These are phyloP conservation scores for Labeo calbasu DNA, from an alignment of 2,797 vertebrate species.

Conservation along the genomic window DNA sequence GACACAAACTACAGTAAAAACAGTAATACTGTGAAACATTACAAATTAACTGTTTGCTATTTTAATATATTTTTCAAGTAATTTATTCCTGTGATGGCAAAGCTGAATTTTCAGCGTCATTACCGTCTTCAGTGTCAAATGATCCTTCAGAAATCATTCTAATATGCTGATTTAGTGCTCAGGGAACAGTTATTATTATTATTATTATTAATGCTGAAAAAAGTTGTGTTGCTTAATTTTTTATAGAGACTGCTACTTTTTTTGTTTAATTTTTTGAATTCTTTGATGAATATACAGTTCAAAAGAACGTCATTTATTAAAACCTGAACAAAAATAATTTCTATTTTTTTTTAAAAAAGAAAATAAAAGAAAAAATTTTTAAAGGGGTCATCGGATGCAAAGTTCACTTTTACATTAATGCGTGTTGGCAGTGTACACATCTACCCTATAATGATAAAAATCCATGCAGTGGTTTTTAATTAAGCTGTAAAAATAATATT, in stretches of 20 bases:
- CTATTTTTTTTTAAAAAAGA: not conserved
- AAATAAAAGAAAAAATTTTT: too few species aligned
- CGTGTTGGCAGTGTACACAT: too few species aligned
- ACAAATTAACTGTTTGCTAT: not conserved
- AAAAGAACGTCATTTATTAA: not conserved
- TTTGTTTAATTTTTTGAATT: not conserved
- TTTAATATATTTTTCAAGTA: not conserved
- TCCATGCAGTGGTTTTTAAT: too few species aligned
- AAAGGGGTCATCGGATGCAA: too few species aligned
- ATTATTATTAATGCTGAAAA: not conserved
- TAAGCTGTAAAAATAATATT: too few species aligned
- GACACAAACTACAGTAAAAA: not conserved
- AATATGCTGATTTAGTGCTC: not conserved
- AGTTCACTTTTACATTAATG: too few species aligned
- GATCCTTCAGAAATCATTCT: not conserved
- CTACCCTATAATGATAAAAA: too few species aligned
- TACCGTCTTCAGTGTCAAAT: not conserved
- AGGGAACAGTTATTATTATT: not conserved
- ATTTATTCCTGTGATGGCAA: not conserved
- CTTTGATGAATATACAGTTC: not conserved
- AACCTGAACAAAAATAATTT: not conserved
- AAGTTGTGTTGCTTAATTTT: not conserved
- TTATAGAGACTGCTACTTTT: not conserved
- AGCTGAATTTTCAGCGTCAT: not conserved
- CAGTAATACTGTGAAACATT: not conserved